Evolutionary conservation across 2,888 invertebrate genomes (phyloP).

Genomic region (Cartodere bifasciata): DNA sequence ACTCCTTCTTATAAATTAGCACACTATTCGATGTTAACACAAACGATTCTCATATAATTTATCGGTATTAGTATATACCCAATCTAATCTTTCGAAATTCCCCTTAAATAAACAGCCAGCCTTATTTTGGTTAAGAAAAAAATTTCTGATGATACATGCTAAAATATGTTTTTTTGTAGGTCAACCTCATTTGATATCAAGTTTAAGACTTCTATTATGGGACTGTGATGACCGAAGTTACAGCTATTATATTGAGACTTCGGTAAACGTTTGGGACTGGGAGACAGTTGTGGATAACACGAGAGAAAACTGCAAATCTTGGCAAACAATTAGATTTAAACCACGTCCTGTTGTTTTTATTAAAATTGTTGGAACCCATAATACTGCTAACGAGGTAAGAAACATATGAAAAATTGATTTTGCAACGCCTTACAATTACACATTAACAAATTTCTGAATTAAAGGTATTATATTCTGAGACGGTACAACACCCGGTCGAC

Average conservation of each 20-base stretch:
- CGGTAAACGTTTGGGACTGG: constrained; percentile 87
- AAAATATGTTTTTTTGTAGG: constrained; percentile 34
- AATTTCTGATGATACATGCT: too few relatives aligned
- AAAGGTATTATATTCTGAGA: too few relatives aligned
- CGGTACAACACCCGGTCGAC: too few relatives aligned
- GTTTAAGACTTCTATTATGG: constrained; percentile 88
- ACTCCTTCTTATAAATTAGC: too few relatives aligned
- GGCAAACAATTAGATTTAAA: constrained; percentile 84
- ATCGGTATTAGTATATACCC: too few relatives aligned
- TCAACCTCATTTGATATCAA: constrained; percentile 88
- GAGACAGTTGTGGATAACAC: constrained; percentile 80
- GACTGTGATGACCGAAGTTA: constrained; percentile 93
- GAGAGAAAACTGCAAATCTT: constrained; percentile 76
- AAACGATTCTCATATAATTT: too few relatives aligned
- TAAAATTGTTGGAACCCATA: constrained; percentile 89
- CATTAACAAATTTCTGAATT: too few relatives aligned
- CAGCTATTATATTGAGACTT: constrained; percentile 92
- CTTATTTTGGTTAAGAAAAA: too few relatives aligned
- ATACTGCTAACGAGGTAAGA: constrained; percentile 89
- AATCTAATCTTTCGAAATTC: too few relatives aligned
- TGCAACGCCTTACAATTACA: too few relatives aligned
- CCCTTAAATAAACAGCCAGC: too few relatives aligned
- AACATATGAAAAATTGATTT: constrained; percentile 6
- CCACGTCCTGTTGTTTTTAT: constrained; percentile 84
- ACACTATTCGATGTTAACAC: too few relatives aligned